Conservation (phyloP, 2,888 invertebrate genomes). For the Coleophora deauratella region DNA sequence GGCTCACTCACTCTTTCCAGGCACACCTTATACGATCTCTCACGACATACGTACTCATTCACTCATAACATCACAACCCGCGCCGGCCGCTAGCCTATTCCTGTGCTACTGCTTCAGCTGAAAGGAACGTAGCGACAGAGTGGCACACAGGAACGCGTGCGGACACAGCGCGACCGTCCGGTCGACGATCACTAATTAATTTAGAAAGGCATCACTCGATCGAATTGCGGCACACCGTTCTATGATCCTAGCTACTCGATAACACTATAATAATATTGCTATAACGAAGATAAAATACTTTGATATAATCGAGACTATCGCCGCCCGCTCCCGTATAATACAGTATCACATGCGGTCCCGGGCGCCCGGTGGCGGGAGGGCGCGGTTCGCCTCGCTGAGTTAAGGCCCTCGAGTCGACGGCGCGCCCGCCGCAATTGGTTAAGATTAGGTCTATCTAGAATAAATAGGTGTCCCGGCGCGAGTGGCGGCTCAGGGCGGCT, state of each 20-base stretch:
- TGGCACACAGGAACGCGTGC: too few species aligned
- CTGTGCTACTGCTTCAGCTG: background rate
- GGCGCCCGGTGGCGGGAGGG: constrained; percentile 35
- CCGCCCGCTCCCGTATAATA: constrained; percentile 22
- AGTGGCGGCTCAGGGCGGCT: constrained; percentile 61
- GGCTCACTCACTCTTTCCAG: background rate
- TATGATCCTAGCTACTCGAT: constrained; percentile 33
- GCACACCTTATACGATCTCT: too few species aligned
- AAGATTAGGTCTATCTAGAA: constrained; percentile 72
- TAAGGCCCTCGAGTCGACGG: constrained; percentile 43
- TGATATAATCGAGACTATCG: constrained; percentile 27
- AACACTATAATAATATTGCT: constrained; percentile 40
- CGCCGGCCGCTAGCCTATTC: background rate
- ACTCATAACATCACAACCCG: constrained; percentile 4
- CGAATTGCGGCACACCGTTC: constrained; percentile 27
- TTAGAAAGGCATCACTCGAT: constrained; percentile 21
- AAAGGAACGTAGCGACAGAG: too few species aligned
- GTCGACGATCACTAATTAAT: constrained; percentile 12
- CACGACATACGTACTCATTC: background rate
- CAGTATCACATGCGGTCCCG: constrained; percentile 33
- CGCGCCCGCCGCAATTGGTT: constrained; percentile 59
- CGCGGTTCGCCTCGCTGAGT: constrained; percentile 42
- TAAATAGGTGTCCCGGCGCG: constrained; percentile 42
- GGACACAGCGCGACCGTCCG: background rate
- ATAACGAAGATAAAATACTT: constrained; percentile 34